Evolutionary conservation across 2,113 vertebrate species (phyloP).

Genomic region (Notarius quadriscutis): DNA sequence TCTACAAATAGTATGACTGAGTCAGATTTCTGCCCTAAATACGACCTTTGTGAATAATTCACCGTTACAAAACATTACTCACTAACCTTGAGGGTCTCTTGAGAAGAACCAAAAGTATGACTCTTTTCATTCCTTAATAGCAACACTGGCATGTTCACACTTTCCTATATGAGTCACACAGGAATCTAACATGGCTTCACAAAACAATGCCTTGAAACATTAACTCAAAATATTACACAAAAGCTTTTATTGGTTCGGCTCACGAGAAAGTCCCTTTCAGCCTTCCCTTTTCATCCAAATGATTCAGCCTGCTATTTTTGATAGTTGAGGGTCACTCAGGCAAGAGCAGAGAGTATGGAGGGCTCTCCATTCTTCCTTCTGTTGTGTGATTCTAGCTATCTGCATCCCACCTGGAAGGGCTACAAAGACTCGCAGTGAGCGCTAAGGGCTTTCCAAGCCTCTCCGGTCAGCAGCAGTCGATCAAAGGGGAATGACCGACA

Average conservation of each 20-base stretch:
- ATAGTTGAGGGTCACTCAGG: constrained; percentile 52
- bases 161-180: constrained; percentile 70
- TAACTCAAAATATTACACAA: constrained; percentile 36
- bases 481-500: constrained; percentile 47
- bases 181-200: constrained; percentile 60
- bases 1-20: constrained; percentile 26
- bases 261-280: constrained; percentile 8
- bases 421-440: constrained; percentile 33
- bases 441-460: constrained; percentile 36
- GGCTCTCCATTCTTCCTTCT: constrained; percentile 50
- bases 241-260: constrained; percentile 14
- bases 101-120: constrained; percentile 53
- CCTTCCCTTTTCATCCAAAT: constrained; percentile 21
- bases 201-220: constrained; percentile 34
- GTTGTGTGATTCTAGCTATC: constrained; percentile 18
- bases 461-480: constrained; percentile 43
- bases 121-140: constrained; percentile 25
- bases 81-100: constrained; percentile 63
- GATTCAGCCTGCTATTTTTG: constrained; percentile 66
- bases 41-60: constrained; percentile 25
- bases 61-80: constrained; percentile 15
- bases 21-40: constrained; percentile 17
- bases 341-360: constrained; percentile 26
- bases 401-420: constrained; percentile 35
- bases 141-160: constrained; percentile 59